Base-by-base conservation (phyloP, 1,140 invertebrate genomes). In the Scaptomyza hsui region DNA sequence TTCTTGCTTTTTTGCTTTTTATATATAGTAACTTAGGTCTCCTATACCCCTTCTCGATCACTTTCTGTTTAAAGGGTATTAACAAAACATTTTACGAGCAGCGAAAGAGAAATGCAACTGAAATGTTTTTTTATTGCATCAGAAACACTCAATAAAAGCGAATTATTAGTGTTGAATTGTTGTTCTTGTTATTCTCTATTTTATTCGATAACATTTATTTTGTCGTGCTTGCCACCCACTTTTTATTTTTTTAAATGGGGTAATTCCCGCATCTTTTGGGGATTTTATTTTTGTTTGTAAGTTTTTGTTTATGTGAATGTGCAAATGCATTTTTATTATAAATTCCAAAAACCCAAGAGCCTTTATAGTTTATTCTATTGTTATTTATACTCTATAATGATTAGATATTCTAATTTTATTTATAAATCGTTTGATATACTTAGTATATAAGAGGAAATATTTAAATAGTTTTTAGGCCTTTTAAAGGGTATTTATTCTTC, bases 131-230 rank as follows among this genome's bases (percentile, higher is more conserved):
- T 86, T 88, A 86, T 86, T 77, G 74, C 74, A 81, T 70, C 77
- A 86, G 81, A 81, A 89, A 89, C 85, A 89, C 85, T 89, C 85
- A 89, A 89, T 89, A 89, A 89, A 85, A 81, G 77, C 85, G 74
- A 89, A 89, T 89, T 89, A 89, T 89, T 89, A 72, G 68, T 69
- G 67, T 73, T 68, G 69, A 72, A 77, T 80, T 77, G 69, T 75
- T 55, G 44, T 52, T 63, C 55, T 77, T 64, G 60, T 45, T 60
- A 13, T 44, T 69, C 19, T 49, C 19, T 69, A 60, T 61, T 64
- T 60, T 65, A 48, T 47, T 26, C 4, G 0, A 4, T 13, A 37
- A 29, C 42, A 42, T 55, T 52, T 61, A 39, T 52, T 41, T 16
- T 21, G 32, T 37, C 15, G 15, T 49, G 24, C 13, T n/a, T 12